Evolutionary conservation across 1,140 invertebrate genomes (phyloP), one percentile per base, ranked within the genome.

Genomic region (Microplitis mediator): DNA sequence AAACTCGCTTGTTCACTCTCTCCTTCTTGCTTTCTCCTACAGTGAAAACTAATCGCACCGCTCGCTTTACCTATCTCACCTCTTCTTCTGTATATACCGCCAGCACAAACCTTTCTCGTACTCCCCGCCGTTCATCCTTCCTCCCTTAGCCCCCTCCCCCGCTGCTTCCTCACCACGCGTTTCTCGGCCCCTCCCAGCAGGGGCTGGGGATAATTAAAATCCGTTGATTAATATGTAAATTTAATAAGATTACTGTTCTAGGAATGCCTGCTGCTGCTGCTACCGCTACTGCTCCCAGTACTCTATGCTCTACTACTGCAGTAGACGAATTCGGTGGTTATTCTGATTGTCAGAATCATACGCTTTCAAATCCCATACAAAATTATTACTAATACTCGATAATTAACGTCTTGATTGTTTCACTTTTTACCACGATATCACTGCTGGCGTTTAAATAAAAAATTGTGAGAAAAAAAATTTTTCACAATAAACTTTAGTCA

Each of bases 151-250:
- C 11, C 71, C 61, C 62, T 52, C 68, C 62, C 34, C 56, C 68
- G 64, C 66, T 45, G 63, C 54, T 58, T 62, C 71, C 72, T 67
- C 56, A 69, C 54, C 69, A 45, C 54, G 14, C 56, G 16, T 67
- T 39, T 61, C 39, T 31, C 14, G 54, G 64, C 67, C 50, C 67
- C 69, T 69, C 71, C 66, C 74, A 76, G 65, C 77, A 72, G 79
- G 84, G 82, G 85, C 84, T 85, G 91, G 89, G 91, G 91, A 94
- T 95, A 95, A 95, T 95, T 95, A 95, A 95, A 95, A 95, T 95
- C 93, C 93, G 92, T 95, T 95, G 94, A 95, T 95, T 95, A 95
- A 95, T 95, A 95, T 95, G 94, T 95, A 95, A 95, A 95, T 95
- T 94, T 95, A 95, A 95, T 95, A 95, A 95, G 94, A 95, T 95